These are phyloP conservation scores for Pogonophryne albipinna DNA, from an alignment of 2,797 vertebrate genomes.

Conservation along the genomic window DNA sequence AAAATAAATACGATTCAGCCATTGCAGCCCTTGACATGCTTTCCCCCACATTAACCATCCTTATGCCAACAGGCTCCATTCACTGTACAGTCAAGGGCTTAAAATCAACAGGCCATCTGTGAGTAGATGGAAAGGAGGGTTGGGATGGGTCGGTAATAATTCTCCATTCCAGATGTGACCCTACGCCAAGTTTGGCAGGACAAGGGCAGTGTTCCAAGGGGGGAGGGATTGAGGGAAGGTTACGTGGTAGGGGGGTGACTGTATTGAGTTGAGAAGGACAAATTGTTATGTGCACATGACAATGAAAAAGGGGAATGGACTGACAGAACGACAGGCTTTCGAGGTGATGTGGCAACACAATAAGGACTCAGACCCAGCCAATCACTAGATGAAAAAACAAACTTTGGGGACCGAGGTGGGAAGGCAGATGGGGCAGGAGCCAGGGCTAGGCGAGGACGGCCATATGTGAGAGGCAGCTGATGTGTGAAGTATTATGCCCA, in stretches of 20 bases:
- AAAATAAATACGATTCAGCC: slow-evolving; percentile 79
- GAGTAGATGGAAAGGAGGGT: slow-evolving; percentile 85
- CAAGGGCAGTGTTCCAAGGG: slow-evolving; percentile 55
- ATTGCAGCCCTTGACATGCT: slow-evolving; percentile 51
- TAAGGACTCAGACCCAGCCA: slow-evolving; percentile 59
- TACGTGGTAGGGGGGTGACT: slow-evolving; percentile 46
- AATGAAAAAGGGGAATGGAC: slow-evolving; percentile 55
- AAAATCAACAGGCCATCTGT: slow-evolving; percentile 79
- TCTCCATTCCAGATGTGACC: slow-evolving; percentile 93
- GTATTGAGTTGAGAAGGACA: slow-evolving; percentile 42
- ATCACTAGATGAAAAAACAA: slow-evolving; percentile 62
- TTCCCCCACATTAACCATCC: slow-evolving; percentile 52
- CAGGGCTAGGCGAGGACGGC: slow-evolving; percentile 63
- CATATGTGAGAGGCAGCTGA: slow-evolving; percentile 83
- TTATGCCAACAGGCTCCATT: slow-evolving; percentile 68
- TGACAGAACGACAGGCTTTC: slow-evolving; percentile 44
- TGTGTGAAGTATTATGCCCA: slow-evolving; percentile 84
- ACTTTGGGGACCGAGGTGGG: slow-evolving; percentile 65
- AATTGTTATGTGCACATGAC: slow-evolving; percentile 58
- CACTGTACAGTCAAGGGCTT: slow-evolving; percentile 67
- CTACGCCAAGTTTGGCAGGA: slow-evolving; percentile 81
- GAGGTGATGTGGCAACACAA: slow-evolving; percentile 54
- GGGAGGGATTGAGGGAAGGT: slow-evolving; percentile 55
- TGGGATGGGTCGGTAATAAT: slow-evolving; percentile 77
- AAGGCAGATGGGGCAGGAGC: slow-evolving; percentile 72